Percentiles rank a stretch among this genome's conserved stretches.
Conservation (phyloP, 2,888 invertebrate species). For the Emmelina monodactyla region DNA sequence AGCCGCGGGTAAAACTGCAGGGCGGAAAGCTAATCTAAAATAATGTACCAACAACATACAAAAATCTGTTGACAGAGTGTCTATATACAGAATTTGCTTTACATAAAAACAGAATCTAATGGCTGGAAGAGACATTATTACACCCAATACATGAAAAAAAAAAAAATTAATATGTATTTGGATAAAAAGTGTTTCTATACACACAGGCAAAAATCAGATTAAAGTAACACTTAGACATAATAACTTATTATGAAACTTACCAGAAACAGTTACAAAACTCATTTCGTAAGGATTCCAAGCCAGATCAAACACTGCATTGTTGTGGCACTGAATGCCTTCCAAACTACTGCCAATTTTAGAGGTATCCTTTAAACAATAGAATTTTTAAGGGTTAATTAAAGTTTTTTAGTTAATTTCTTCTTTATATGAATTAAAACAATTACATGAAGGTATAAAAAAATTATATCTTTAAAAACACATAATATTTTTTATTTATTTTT, state of each 20-base stretch:
- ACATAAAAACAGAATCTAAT: too few species aligned
- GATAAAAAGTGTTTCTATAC: too few species aligned
- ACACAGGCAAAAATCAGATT: background rate
- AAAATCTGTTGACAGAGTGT: too few species aligned
- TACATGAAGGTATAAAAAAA: background rate
- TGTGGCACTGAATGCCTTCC: slow-evolving; percentile 71
- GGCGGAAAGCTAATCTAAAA: too few species aligned
- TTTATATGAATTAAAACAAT: too few species aligned
- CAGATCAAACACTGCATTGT: slow-evolving; percentile 89
- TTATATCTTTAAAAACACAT: background rate
- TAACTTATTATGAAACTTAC: slow-evolving; percentile 24
- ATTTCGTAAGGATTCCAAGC: slow-evolving; percentile 82
- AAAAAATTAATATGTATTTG: too few species aligned
- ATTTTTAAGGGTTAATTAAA: background rate
- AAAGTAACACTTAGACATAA: background rate
- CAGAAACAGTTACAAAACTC: slow-evolving; percentile 84
- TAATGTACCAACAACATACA: too few species aligned
- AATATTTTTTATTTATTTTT: background rate
- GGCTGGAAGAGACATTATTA: too few species aligned
- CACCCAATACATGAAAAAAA: too few species aligned
- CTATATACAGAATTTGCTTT: too few species aligned
- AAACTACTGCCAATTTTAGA: slow-evolving; percentile 40
- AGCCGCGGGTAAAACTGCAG: too few species aligned
- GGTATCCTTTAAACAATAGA: slow-evolving; percentile 46
- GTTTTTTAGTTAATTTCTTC: background rate